Evolutionary conservation across 2,888 invertebrate genomes (phyloP).

Genomic region (Cerceris rybyensis): DNA sequence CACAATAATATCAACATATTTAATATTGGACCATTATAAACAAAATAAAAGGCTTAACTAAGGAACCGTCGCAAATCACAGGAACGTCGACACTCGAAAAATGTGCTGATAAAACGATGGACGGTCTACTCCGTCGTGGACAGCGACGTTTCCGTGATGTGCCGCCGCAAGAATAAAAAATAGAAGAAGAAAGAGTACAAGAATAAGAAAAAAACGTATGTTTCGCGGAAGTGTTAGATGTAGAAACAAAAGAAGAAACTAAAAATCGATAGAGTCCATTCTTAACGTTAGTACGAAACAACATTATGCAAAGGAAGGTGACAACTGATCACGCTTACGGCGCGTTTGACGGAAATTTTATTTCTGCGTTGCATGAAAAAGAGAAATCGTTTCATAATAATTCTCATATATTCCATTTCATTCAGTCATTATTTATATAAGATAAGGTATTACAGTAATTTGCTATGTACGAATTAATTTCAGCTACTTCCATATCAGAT

Average conservation of each 20-base stretch:
- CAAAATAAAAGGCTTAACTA: constrained; percentile 34
- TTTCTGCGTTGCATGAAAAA: constrained; percentile 67
- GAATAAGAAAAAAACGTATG: constrained; percentile 16
- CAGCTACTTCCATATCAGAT: constrained; percentile 73
- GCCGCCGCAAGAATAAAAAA: no score
- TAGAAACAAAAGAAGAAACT: constrained; percentile 40
- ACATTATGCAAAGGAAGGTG: constrained; percentile 57
- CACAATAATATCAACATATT: constrained; percentile 80
- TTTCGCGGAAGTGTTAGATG: constrained; percentile 38
- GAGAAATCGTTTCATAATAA: constrained; percentile 70
- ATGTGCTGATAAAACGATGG: background rate
- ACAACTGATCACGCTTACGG: constrained; percentile 53
- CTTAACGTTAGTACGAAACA: constrained; percentile 35
- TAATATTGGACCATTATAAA: constrained; percentile 75
- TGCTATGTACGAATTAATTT: constrained; percentile 74
- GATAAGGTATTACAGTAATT: constrained; percentile 76
- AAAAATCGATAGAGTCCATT: constrained; percentile 27
- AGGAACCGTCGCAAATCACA: background rate
- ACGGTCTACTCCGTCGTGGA: background rate
- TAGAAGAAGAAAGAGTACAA: background rate
- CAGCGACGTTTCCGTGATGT: background rate
- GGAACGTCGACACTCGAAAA: background rate
- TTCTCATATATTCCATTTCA: constrained; percentile 76
- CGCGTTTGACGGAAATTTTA: constrained; percentile 70
- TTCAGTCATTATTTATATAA: constrained; percentile 76